Evolutionary conservation across 2,113 vertebrate genomes (phyloP).

Genomic region (Perca flavescens): DNA sequence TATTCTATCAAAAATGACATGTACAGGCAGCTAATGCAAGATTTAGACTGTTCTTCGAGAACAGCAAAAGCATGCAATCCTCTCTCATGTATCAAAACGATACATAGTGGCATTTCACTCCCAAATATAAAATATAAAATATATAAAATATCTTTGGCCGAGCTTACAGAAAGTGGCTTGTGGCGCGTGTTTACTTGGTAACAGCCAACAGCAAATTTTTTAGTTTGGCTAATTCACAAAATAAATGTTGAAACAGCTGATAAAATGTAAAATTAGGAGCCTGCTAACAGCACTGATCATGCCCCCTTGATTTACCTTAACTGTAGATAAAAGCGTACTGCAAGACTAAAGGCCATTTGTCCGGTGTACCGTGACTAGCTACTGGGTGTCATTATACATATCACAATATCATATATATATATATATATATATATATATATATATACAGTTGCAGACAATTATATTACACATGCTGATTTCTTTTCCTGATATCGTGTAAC

Average conservation of each 20-base stretch:
- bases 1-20: not conserved
- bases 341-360: constrained; percentile 7
- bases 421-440: not conserved
- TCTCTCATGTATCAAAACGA: not conserved
- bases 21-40: not conserved
- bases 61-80: not conserved
- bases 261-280: no score
- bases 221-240: not conserved
- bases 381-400: constrained; percentile 13
- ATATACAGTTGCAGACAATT: not conserved
- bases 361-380: not conserved
- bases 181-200: not conserved
- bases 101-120: not conserved
- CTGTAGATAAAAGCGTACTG: not conserved
- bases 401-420: not conserved
- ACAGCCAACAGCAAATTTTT: not conserved
- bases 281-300: no score
- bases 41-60: not conserved
- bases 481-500: constrained; percentile 28
- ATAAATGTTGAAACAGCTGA: not conserved
- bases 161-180: not conserved
- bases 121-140: not conserved
- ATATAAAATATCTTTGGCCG: not conserved
- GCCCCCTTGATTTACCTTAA: not conserved
- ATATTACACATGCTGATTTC: not conserved